Base-by-base conservation (phyloP, 1,140 invertebrate genomes). In the Elymnias hypermnestra region DNA sequence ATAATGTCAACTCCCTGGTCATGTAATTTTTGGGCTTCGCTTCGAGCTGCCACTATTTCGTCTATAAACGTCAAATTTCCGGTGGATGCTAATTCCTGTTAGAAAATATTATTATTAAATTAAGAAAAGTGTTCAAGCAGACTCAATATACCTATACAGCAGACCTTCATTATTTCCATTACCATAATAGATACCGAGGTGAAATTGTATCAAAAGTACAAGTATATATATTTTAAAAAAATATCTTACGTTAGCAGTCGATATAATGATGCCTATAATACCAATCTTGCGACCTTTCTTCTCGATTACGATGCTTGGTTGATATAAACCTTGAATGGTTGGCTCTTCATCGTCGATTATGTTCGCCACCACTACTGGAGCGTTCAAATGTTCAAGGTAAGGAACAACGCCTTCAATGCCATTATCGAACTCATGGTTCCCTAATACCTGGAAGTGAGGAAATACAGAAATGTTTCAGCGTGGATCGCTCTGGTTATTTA, bases 401-500 rank as follows among this genome's bases (percentile, higher is more conserved):
- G 93, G 92, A 0, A 93, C 89, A 0, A 95, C 63, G 1, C 93
- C 94, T 41, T 83, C 88, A 0, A 96, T 87, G 0, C 90, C 90
- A 63, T 94, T 89, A 63, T 97, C 95, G 69, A 97, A 97, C 66
- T 97, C 95, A 67, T 97, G 95, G 69, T 97, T 97, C 6, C 95
- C 95, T 23, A 96, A 67, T 0, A 93, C 92, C 94, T 95, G 56
- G 37, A 75, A 46, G 72, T 69, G 49, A 48, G 7, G 5, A 5
- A 9, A 19, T 19, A 3, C 9, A 9, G 2, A 8, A 19, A 9
- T 8, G 1, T 3, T 36, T 36, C 7, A 5, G 6, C 6, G 19
- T n/a, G n/a, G 8, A 6, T 18, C 8, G 3, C 2, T 8, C 33
- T 8, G 8, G 21, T 22, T 6, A 2, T 21, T n/a, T 22, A 8